Evolutionary conservation across 2,797 vertebrate genomes (phyloP).

Genomic region (Dermochelys coriacea): DNA sequence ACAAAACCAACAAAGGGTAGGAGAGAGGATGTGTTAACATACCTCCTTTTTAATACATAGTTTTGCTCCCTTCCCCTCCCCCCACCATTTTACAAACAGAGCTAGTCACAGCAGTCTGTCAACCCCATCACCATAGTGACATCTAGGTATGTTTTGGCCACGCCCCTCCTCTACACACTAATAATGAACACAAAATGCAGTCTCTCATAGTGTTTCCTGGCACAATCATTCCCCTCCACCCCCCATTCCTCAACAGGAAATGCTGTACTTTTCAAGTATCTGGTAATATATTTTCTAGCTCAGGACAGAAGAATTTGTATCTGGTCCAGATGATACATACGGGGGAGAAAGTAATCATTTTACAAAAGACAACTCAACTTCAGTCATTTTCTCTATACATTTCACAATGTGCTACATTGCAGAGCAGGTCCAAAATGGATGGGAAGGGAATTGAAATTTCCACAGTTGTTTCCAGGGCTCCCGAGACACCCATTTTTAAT

Average conservation of each 20-base stretch:
- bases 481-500: neutral
- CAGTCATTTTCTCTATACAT: neutral
- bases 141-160: neutral
- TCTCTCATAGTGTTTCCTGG: neutral
- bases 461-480: neutral
- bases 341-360: neutral
- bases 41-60: neutral
- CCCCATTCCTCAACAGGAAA: neutral
- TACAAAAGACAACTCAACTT: neutral
- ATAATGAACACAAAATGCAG: neutral
- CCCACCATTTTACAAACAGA: neutral
- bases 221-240: neutral
- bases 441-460: neutral
- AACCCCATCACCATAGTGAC: neutral
- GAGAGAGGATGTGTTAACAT: neutral
- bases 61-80: too few species aligned
- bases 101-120: neutral
- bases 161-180: neutral
- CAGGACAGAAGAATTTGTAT: neutral
- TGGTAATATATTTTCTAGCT: neutral
- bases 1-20: neutral
- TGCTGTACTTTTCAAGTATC: neutral
- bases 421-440: neutral
- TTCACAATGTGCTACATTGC: neutral
- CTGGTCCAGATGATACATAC: neutral